Base-by-base conservation (phyloP, 1,140 invertebrate species). In the Dufourea novaeangliae region DNA sequence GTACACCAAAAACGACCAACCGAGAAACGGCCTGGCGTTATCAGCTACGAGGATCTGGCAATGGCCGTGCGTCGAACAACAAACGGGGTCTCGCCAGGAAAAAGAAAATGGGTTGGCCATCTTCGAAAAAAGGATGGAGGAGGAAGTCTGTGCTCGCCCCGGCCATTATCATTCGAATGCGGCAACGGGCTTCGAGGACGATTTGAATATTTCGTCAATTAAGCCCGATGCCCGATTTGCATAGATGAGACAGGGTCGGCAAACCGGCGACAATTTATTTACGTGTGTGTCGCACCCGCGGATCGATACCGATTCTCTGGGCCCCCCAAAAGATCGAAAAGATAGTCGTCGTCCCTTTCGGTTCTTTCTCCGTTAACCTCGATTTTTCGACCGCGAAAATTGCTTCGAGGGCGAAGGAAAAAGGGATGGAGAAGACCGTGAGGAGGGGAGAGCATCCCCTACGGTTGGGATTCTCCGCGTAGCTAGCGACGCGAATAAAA, bases 141-240 rank as follows among this genome's bases (percentile, higher is more conserved):
- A 54, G 27, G 27, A 82, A 37, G 39, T 20, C 32, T 8, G 17
- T 27, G 5, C 12, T 14, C 5, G 6, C 27, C 37, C n/a, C 8
- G 14, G 37, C 52, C 25, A 85, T 85, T 85, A 84, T 81, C 83
- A 85, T 85, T 75, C 56, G 44, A 84, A 85, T 84, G 52, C 72
- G 41, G 44, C 34, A 32, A 25, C 29, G 50, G 64, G 37, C 46
- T 50, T 37, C 34, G 46, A 8, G 46, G 22, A 62, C 73, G 73
- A 89, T 90, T 91, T 90, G 81, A 91, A 91, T 91, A 90, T 90
- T 91, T 90, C 77, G 84, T 86, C 90, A 89, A 91, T 91, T 91
- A 91, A 91, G 62, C 82, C n/a, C 76, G 59, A 79, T 32, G 29
- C 66, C 84, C 87, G 80, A 78, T 91, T 91, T 86, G 83, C 90